These are phyloP conservation scores for Acanthosepion lycidas DNA, from an alignment of 2,888 invertebrate genomes.

Conservation along the genomic window DNA sequence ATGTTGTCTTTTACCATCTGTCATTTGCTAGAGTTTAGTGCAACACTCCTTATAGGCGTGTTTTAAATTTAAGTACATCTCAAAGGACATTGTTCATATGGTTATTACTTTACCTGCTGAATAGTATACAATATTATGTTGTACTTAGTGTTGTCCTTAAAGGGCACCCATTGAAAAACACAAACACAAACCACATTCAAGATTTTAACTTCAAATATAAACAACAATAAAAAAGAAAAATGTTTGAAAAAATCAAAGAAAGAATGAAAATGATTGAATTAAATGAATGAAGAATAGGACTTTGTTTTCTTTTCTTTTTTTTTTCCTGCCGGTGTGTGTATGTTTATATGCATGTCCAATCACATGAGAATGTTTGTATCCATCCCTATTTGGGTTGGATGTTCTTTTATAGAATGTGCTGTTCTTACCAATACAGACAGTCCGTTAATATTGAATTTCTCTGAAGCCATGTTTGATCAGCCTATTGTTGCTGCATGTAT, in stretches of 20 bases:
- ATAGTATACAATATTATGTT: neutral
- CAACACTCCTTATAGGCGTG: neutral
- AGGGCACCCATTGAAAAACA: neutral
- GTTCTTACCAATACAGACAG: neutral
- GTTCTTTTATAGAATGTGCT: neutral
- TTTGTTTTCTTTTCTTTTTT: too few species aligned
- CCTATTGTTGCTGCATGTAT: neutral
- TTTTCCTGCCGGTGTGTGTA: too few species aligned
- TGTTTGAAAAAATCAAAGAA: too few species aligned
- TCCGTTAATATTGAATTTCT: neutral
- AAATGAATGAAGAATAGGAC: too few species aligned
- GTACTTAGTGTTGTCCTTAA: neutral
- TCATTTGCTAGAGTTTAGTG: neutral
- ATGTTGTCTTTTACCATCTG: neutral
- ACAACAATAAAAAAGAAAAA: too few species aligned
- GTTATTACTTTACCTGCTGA: neutral
- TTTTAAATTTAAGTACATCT: slow-evolving; percentile 1
- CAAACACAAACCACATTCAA: too few species aligned
- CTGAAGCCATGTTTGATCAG: neutral
- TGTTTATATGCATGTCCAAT: neutral
- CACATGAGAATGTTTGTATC: neutral
- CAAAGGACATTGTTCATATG: neutral
- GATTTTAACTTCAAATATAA: too few species aligned
- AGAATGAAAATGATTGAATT: too few species aligned
- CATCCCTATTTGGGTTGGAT: neutral